A percentile compares a stretch with the other conserved stretches of the same genome.
Evolutionary conservation across 1,140 invertebrate species (phyloP).

Genomic region (Kradibia gibbosae): DNA sequence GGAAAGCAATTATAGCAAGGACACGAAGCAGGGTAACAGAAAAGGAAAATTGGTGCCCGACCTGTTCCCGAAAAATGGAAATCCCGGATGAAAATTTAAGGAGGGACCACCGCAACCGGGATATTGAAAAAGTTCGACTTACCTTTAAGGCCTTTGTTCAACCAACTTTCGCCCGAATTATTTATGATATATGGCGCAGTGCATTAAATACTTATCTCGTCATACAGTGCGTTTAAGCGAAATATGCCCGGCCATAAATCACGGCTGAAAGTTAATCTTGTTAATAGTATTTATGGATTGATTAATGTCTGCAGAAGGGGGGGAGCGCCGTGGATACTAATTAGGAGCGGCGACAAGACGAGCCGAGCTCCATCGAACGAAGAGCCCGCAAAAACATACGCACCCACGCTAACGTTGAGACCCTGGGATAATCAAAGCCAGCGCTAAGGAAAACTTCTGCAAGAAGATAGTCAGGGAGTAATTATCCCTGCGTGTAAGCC

Average conservation of each 20-base stretch:
- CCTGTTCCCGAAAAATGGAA: slow-evolving; percentile 13
- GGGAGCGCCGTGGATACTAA: slow-evolving; percentile 19
- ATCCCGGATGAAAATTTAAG: neutral
- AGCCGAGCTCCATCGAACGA: neutral
- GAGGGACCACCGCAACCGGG: too few species aligned
- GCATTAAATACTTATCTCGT: neutral
- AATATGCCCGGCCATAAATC: slow-evolving; percentile 7
- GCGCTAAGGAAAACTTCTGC: too few species aligned
- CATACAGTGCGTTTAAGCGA: neutral
- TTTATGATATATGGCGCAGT: neutral
- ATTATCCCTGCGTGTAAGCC: too few species aligned
- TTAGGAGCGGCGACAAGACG: slow-evolving; percentile 5
- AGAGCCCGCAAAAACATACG: neutral
- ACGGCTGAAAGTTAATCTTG: slow-evolving; percentile 26
- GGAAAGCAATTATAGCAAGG: slow-evolving; percentile 47
- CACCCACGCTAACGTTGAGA: too few species aligned
- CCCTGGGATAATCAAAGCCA: too few species aligned
- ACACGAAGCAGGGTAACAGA: slow-evolving; percentile 40
- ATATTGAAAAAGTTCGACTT: neutral
- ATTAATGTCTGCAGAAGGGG: neutral
- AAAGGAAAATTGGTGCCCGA: slow-evolving; percentile 11
- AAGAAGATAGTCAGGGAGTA: too few species aligned
- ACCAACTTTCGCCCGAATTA: neutral
- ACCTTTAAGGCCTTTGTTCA: too few species aligned
- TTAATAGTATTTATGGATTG: slow-evolving; percentile 34